Conservation (phyloP, 2,113 vertebrate species). For the Anoplopoma fimbria region DNA sequence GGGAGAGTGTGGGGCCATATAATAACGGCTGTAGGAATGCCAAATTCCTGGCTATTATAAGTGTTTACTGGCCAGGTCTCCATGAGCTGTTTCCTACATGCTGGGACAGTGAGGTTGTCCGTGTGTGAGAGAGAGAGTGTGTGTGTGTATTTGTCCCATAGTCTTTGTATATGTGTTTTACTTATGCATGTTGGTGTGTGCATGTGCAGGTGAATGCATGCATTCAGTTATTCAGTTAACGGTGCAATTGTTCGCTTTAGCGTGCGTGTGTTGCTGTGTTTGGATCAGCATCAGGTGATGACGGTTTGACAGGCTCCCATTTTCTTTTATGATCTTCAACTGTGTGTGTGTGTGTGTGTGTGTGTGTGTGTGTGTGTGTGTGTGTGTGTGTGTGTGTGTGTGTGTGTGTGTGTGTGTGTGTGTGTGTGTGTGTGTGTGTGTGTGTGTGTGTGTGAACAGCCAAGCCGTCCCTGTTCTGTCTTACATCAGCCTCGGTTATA, state of each 20-base stretch:
- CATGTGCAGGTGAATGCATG: constrained; percentile 5
- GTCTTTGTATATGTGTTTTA: constrained; percentile 1
- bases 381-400: constrained; percentile 2
- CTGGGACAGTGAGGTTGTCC: constrained; percentile 50
- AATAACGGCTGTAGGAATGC: constrained; percentile 67
- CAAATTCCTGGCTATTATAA: constrained; percentile 73
- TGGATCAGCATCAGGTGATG: constrained; percentile 66
- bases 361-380: constrained; percentile 20
- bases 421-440: constrained; percentile 31
- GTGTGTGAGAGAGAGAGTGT: constrained; percentile 4
- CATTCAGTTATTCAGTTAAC: constrained; percentile 1
- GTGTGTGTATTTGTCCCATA: background rate
- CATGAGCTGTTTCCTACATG: constrained; percentile 62
- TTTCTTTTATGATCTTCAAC: constrained; percentile 44
- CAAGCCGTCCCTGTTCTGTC: constrained; percentile 55
- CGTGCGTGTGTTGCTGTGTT: constrained; percentile 21
- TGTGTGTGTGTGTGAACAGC: background rate
- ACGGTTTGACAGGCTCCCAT: constrained; percentile 70
- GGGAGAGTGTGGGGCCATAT: constrained; percentile 53
- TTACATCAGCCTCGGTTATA: constrained; percentile 59
- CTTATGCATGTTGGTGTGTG: background rate
- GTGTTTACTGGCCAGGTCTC: constrained; percentile 72
- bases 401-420: constrained; percentile 27
- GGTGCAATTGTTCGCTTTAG: constrained; percentile 6
- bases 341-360: constrained; percentile 19